Evolutionary conservation across 2,888 invertebrate genomes (phyloP).

Genomic region (Ormyrus thymus): DNA sequence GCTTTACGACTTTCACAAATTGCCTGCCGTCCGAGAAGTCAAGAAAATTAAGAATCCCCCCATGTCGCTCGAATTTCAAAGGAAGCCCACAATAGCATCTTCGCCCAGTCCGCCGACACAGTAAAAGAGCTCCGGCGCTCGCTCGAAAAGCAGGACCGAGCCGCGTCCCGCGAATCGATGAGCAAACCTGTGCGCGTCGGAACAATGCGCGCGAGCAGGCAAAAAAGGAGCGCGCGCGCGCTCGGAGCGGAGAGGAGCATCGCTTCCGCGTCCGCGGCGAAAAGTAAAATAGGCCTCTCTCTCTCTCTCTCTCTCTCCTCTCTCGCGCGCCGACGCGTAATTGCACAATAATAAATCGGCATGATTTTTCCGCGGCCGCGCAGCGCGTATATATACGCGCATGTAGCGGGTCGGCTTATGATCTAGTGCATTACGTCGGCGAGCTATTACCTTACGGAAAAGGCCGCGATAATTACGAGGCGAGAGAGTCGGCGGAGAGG

Average conservation of each 20-base stretch:
- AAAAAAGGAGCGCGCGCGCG: no score
- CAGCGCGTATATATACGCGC: neutral
- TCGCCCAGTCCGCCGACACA: no score
- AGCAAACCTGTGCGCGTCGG: no score
- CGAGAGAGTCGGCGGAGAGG: no score
- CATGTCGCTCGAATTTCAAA: no score
- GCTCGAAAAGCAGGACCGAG: no score
- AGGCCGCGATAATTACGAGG: constrained; percentile 26
- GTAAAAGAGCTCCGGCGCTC: no score
- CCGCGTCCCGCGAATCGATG: no score
- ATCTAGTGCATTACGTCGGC: constrained; percentile 41
- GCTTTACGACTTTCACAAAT: no score
- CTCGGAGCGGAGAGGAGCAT: neutral
- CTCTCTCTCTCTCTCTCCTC: neutral
- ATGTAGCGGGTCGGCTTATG: constrained; percentile 46
- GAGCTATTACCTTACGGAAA: neutral
- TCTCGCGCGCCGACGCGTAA: constrained; percentile 32
- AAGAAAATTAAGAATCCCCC: no score
- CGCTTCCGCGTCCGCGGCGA: constrained; percentile 34
- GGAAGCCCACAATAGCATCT: no score
- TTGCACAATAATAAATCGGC: constrained; percentile 51
- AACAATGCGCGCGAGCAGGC: neutral
- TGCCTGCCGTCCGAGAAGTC: no score
- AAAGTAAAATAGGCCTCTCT: constrained; percentile 36
- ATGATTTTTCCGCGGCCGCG: constrained; percentile 41